Base-by-base conservation (phyloP, 2,113 vertebrate species). In the Panurus biarmicus region DNA sequence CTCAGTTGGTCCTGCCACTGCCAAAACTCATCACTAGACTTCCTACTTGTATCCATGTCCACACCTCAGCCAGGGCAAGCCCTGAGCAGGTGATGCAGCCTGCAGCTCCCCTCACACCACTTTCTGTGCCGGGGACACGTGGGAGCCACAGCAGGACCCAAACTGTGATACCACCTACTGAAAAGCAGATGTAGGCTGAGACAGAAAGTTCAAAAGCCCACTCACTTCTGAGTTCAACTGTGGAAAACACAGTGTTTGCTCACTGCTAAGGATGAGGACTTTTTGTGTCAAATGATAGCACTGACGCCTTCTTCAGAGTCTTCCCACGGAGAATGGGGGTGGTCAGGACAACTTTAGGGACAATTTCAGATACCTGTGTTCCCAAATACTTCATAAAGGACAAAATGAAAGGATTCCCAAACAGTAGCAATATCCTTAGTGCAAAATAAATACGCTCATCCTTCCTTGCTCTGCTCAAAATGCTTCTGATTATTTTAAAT, bases 241-340 rank as follows among this genome's bases (percentile, higher is more conserved):
- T 0, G 4, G 65, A 61, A 92, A 86, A 65, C 1, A 2, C 35
- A 61, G 22, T 0, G 0, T 65, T 86, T 78, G 48, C 62, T 70
- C 64, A 33, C 5, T 70, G 70, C 79, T 51, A 24, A 47, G 75
- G 58, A 82, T 6, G n/a, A 91, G 25, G 58, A 18, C 11, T 76
- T 61, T 38, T 35, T 66, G 38, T 2, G 2, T 33, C 65, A 87
- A 47, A 56, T 9, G 28, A 17, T 8, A 36, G 60, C 51, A 51
- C 26, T 31, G 54, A 57, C 0, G 1, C 26, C 31, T 75, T 75
- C 69, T 53, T n/a, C 54, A 71, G 83, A 93, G 60, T 28, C 76
- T 84, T 60, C 76, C 70, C 47, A 54, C 26, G 2, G 74, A 65
- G 61, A 74, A 77, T 8, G 35, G 56, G 61, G 57, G 65, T 1